Conservation (phyloP, 2,113 vertebrate genomes). For the Amphiprion ocellaris region DNA sequence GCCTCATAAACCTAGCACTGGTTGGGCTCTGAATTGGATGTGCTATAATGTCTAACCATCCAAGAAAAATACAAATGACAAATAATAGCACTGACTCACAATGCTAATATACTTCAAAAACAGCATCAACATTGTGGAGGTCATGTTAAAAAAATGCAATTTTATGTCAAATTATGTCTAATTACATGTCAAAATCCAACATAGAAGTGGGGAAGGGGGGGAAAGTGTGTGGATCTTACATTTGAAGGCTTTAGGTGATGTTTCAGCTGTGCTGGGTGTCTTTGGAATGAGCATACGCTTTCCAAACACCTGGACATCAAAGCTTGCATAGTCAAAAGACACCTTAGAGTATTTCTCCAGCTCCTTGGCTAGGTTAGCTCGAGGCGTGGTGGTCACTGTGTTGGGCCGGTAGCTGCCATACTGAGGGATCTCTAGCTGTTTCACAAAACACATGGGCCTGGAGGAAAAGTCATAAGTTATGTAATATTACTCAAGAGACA, state of each 20-base stretch:
- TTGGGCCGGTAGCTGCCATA: conserved; percentile 95
- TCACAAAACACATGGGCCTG: conserved; percentile 99
- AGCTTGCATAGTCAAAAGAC: conserved; percentile 99
- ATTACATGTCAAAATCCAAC: background rate
- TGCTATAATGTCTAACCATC: no score
- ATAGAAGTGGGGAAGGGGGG: no score
- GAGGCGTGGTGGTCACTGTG: conserved; percentile 92
- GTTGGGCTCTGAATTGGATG: no score
- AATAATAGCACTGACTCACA: no score
- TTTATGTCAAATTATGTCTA: no score
- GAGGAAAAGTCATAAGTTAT: background rate
- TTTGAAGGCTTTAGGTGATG: conserved; percentile 99
- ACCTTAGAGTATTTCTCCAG: conserved; percentile 99
- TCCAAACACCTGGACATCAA: conserved; percentile 99
- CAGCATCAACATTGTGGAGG: no score
- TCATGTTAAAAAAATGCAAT: no score
- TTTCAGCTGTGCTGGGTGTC: conserved; percentile 91
- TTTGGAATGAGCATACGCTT: conserved; percentile 99
- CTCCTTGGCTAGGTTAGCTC: conserved; percentile 98
- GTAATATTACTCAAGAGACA: background rate
- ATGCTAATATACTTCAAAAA: no score
- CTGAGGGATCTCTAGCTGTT: conserved; percentile 98
- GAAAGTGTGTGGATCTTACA: conserved; percentile 84
- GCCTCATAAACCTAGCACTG: no score
- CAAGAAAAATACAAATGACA: no score